A percentile compares a stretch with the other conserved stretches of the same genome.
Evolutionary conservation across 2,888 invertebrate species (phyloP).

Genomic region (Aporophyla lueneburgensis): DNA sequence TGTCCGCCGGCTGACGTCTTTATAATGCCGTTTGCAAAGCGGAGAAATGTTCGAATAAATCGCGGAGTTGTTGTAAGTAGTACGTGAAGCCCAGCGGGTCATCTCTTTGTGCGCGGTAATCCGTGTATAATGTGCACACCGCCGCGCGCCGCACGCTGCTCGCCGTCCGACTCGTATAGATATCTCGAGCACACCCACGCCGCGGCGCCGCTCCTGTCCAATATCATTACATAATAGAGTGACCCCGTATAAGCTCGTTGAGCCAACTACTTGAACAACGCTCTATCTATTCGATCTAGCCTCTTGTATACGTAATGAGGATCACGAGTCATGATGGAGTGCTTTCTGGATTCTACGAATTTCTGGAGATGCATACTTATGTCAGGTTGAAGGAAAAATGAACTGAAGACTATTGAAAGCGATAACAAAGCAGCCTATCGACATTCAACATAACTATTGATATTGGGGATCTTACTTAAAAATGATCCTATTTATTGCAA

Average conservation of each 20-base stretch:
- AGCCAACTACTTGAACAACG: slow-evolving; percentile 21
- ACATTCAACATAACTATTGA: neutral
- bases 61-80: neutral
- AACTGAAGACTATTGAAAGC: neutral
- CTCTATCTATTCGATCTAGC: slow-evolving; percentile 10
- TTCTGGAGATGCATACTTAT: slow-evolving; percentile 8
- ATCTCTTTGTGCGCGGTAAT: slow-evolving; percentile 7
- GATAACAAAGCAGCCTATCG: slow-evolving; percentile 17
- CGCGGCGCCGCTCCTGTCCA: neutral
- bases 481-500: neutral
- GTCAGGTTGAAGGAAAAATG: slow-evolving; percentile 4
- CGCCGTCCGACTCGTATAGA: too few relatives aligned
- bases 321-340: slow-evolving; percentile 25
- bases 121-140: neutral
- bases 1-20: slow-evolving; percentile 13
- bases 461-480: neutral
- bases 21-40: slow-evolving; percentile 8
- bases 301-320: slow-evolving; percentile 39
- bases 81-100: neutral
- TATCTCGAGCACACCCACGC: too few relatives aligned
- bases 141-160: neutral
- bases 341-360: slow-evolving; percentile 15
- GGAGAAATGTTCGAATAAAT: slow-evolving; percentile 13
- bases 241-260: slow-evolving; percentile 6
- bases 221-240: slow-evolving; percentile 28